phyloP scores from a whole-genome alignment of 2,113 vertebrate species.

The Odocoileus virginianus region DNA sequence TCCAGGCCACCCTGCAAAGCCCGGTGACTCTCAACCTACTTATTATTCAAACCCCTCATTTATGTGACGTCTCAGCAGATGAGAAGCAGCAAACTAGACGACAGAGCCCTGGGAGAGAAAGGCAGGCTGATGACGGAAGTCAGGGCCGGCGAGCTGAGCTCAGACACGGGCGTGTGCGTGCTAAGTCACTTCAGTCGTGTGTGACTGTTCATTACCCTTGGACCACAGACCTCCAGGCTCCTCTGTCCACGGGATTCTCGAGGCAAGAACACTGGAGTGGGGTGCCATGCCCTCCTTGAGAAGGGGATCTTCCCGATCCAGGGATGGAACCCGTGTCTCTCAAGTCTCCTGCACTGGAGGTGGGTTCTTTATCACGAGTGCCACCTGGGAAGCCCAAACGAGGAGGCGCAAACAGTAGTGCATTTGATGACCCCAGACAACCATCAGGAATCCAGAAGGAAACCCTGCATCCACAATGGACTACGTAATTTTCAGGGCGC shows the following conservation, averaged over 20 bases:
- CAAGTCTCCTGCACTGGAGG: not conserved
- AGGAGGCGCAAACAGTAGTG: not conserved
- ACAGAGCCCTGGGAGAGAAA: not conserved
- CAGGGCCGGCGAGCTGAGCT: not conserved
- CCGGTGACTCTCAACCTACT: not conserved
- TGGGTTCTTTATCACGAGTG: not conserved
- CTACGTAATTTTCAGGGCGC: not conserved
- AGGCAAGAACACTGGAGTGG: not conserved
- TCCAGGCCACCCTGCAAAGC: constrained; percentile 27
- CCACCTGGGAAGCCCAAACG: not conserved
- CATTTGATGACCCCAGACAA: no score
- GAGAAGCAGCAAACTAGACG: constrained; percentile 4
- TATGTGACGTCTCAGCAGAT: not conserved
- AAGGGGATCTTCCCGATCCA: not conserved
- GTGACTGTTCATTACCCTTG: not conserved
- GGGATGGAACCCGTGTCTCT: not conserved
- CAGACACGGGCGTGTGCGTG: fast-evolving
- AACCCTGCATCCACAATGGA: not conserved
- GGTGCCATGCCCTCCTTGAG: not conserved
- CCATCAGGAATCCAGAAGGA: not conserved
- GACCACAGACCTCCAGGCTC: not conserved
- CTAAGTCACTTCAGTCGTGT: not conserved
- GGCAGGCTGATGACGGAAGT: not conserved
- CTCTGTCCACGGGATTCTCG: not conserved
- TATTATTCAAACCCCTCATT: constrained; percentile 35